Evolutionary conservation across 2,113 vertebrate species (phyloP).

Genomic region (Haplotaxodon microlepis): DNA sequence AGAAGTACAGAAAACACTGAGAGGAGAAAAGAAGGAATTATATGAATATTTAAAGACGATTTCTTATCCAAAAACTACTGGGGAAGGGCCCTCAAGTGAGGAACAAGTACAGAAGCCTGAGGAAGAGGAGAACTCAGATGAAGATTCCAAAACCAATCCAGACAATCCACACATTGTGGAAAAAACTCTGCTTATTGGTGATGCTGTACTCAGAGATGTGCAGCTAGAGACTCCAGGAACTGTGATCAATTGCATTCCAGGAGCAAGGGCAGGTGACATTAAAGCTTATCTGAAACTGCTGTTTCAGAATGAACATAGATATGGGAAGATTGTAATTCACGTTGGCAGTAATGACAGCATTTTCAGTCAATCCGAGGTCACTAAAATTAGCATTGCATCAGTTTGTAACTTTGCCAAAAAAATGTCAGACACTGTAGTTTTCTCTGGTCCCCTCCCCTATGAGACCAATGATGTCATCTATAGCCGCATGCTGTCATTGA

Average conservation of each 20-base stretch:
- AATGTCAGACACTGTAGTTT: background rate
- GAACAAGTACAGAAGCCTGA: background rate
- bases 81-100: background rate
- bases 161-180: background rate
- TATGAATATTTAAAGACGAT: background rate
- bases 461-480: background rate
- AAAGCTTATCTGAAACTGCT: background rate
- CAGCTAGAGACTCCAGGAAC: background rate
- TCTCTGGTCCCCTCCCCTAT: background rate
- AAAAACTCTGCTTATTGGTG: background rate
- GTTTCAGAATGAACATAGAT: background rate
- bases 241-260: background rate
- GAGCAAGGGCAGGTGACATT: background rate
- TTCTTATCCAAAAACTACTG: background rate
- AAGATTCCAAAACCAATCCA: background rate
- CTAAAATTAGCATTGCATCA: background rate
- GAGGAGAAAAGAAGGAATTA: too few relatives aligned
- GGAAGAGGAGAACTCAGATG: background rate
- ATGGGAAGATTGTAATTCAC: background rate
- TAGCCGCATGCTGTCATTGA: background rate
- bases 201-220: background rate
- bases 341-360: background rate
- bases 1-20: too few relatives aligned
- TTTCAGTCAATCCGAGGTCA: background rate
- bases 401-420: background rate